Evolutionary conservation across 2,888 invertebrate genomes (phyloP), one percentile per base, ranked within the genome.

Genomic region (Tuta absoluta): DNA sequence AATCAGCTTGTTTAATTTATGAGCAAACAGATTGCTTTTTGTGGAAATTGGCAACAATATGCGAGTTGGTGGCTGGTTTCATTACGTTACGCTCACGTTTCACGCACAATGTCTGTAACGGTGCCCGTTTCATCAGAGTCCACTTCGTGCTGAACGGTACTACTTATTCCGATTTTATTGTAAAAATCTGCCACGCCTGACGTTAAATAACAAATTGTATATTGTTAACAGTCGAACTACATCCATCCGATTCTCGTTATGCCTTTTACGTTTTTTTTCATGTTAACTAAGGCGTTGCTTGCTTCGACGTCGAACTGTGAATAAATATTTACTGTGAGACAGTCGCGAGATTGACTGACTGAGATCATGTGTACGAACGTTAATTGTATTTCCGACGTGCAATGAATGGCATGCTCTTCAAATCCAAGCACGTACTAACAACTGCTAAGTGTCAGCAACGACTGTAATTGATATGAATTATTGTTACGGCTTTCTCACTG

Each of bases 21-120:
- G 33, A 57, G 66, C 71, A 72, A 74, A 72, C 70, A 72, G 72
- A 69, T 10, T 75, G 77, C 77, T 75, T 75, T 73, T 72, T 67
- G 45, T 69, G 33, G 41, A 23, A 56, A 56, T 71, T 64, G 70
- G 69, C 73, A 77, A 79, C 80, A 82, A 80, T 80, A 81, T 81
- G 78, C 77, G 75, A 75, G 77, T 76, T 69, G 75, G 74, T 75
- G 76, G 77, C 74, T 75, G 73, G 75, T 72, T 73, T 77, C 75
- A 80, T 80, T 75, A 80, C 77, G 79, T 75, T 77, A 76, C 76
- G 82, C 83, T 85, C 85, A 86, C 86, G 86, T 84, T 78, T 78
- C 68, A 77, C 78, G 77, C 78, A 85, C 85, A 85, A 85, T 85
- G 82, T 80, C 73, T 70, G 75, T 87, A 87, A 87, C 87, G 86